Evolutionary conservation across 2,113 vertebrate genomes (phyloP).

Genomic region (Lepus europaeus): DNA sequence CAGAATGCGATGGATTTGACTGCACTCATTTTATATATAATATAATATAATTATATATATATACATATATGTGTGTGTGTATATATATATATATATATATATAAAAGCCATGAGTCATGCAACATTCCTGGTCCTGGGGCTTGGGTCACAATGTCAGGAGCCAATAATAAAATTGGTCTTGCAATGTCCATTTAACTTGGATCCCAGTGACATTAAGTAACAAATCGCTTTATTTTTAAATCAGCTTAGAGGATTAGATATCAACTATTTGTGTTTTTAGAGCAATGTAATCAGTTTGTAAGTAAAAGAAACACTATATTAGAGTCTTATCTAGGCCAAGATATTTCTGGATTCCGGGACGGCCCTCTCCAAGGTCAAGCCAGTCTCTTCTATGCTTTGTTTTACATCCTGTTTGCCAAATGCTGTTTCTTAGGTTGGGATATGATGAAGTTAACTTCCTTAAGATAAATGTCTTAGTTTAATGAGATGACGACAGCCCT

Average conservation of each 20-base stretch:
- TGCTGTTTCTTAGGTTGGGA: constrained; percentile 15
- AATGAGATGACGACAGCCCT: background rate
- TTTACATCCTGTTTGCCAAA: background rate
- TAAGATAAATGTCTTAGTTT: constrained; percentile 38
- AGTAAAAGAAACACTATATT: constrained; percentile 9
- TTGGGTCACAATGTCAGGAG: constrained; percentile 1
- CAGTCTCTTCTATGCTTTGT: background rate
- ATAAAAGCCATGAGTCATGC: constrained; percentile 62
- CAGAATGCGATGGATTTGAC: constrained; percentile 51
- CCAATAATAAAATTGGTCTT: constrained; percentile 23
- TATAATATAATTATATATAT: no score
- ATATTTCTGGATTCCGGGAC: background rate
- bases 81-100: background rate
- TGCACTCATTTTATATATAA: constrained; percentile 34
- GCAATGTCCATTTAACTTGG: constrained; percentile 19
- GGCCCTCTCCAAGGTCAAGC: background rate
- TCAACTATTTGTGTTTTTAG: background rate
- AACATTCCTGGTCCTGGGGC: constrained; percentile 43
- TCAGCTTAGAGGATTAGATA: constrained; percentile 19
- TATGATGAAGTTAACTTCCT: background rate
- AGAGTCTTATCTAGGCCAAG: constrained; percentile 9
- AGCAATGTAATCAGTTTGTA: constrained; percentile 21
- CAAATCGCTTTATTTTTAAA: constrained; percentile 39
- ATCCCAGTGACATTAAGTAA: background rate
- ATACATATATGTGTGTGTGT: no score